phyloP scores from a whole-genome alignment of 30 jellyfish, hydroid and myxozoan species.

The Mastigias papua region DNA sequence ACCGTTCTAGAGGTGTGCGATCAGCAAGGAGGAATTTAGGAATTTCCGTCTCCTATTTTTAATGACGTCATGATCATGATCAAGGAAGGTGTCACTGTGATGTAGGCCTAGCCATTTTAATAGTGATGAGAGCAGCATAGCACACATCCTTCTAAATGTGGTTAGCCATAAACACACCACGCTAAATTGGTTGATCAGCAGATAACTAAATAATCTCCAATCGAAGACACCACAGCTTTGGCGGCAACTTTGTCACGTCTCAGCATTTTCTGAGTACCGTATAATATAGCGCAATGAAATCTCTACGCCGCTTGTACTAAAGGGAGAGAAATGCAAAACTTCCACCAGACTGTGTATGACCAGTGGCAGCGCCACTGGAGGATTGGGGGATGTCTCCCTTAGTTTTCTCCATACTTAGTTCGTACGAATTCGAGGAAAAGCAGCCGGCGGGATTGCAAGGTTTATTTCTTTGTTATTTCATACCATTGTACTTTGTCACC shows the following conservation, averaged over 20 bases:
- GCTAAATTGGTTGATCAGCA: conserved; percentile 48
- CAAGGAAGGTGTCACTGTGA: no score
- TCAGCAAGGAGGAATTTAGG: no score
- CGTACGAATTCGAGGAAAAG: no score
- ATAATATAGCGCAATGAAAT: conserved; percentile 48
- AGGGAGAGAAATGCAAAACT: not conserved
- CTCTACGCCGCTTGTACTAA: not conserved
- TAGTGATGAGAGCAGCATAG: conserved; percentile 6
- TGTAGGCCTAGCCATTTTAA: not conserved
- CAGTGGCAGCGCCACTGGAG: no score
- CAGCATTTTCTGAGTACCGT: conserved; percentile 9
- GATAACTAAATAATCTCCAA: conserved; percentile 45
- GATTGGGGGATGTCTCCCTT: no score
- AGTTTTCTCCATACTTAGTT: no score
- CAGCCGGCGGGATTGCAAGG: no score
- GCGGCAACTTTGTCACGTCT: conserved; percentile 48
- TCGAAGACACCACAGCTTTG: conserved; percentile 48
- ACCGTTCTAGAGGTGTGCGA: no score
- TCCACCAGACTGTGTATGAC: not conserved
- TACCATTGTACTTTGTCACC: no score
- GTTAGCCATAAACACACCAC: conserved; percentile 56
- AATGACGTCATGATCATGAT: not conserved
- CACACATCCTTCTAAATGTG: conserved; percentile 40
- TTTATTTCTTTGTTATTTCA: no score
- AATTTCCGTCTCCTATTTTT: not conserved